Evolutionary conservation across 2,888 invertebrate species (phyloP).

Genomic region (Aspidapion aeneum): DNA sequence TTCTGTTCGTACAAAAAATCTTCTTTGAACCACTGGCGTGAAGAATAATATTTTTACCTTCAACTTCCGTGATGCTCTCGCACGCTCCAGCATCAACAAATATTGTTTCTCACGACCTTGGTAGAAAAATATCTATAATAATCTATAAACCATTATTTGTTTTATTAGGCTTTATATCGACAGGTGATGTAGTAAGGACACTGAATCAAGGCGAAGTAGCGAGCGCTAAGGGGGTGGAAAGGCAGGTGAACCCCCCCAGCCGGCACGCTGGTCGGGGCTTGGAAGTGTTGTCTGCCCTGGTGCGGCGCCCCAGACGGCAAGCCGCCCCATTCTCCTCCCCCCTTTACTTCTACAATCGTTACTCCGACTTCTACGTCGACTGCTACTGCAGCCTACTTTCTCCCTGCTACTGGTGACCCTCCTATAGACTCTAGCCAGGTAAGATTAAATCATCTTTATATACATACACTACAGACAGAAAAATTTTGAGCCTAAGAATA

Average conservation of each 20-base stretch:
- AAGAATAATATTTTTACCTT: too few species aligned
- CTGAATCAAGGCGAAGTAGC: background rate
- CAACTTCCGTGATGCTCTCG: too few species aligned
- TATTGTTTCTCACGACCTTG: too few species aligned
- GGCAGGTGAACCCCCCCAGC: conserved; percentile 29
- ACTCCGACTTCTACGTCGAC: background rate
- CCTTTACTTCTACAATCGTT: conserved; percentile 7
- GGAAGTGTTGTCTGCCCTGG: conserved; percentile 82
- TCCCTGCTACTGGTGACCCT: conserved; percentile 36
- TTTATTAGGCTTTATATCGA: background rate
- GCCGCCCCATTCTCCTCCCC: conserved; percentile 28
- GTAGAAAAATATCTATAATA: too few species aligned
- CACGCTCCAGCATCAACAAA: too few species aligned
- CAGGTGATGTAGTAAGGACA: background rate
- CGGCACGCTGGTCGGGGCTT: conserved; percentile 70
- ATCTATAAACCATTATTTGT: too few species aligned
- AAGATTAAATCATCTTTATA: background rate
- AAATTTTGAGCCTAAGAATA: too few species aligned
- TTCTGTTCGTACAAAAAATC: too few species aligned
- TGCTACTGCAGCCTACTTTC: background rate
- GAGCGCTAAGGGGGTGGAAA: conserved; percentile 24
- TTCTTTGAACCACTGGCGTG: too few species aligned
- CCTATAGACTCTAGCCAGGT: conserved; percentile 31
- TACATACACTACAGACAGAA: too few species aligned
- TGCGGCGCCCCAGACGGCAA: conserved; percentile 65